Evolutionary conservation across 2,113 vertebrate genomes (phyloP), one percentile per base, ranked within the genome.

Genomic region (Ailuropoda melanoleuca): DNA sequence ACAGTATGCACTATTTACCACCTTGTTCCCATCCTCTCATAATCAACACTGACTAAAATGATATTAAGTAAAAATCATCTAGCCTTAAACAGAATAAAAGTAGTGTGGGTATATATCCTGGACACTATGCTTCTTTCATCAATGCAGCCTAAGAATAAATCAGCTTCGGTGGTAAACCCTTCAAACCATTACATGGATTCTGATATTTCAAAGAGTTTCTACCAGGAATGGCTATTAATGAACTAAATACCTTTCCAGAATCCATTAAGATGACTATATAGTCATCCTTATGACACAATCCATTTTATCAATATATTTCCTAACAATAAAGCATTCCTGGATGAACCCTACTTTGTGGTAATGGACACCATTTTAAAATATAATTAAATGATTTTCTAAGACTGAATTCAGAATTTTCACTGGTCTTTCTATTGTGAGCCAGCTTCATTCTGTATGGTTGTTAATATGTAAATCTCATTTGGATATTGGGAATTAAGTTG

Each of bases 341-440:
- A 92, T 77, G 70, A 90, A 94, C 23, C 86, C 46, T 50, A 86
- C 0, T 72, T 74, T 21, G 46, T 86, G 39, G 31, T 18, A 96
- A 18, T 29, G 34, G 31, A 56, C 81, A 8, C 37, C 21, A 81
- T 77, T 64, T 95, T 82, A 90, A 66, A 72, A 90, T 17, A 88
- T 48, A 87, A 70, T 64, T 97, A 92, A 66, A 78, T 53, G 39
- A 72, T 43, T 74, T 95, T 53, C 53, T 56, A 85, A 91, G 8
- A 95, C 0, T 82, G 39, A 97, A 60, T n/a, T 85, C 37, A 95
- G 55, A 95, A 90, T 88, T 91, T 94, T 88, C 68, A 94, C 6
- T 68, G 75, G 23, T 34, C 50, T 80, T 74, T 66, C 75, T 66
- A 72, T 60, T 31, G 1, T 91, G 23, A 77, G 39, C n/a, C 81